A percentile compares a stretch with the other conserved stretches of the same genome.
phyloP scores from a whole-genome alignment of 2,797 vertebrate species.

The Catamblyrhynchus diadema region DNA sequence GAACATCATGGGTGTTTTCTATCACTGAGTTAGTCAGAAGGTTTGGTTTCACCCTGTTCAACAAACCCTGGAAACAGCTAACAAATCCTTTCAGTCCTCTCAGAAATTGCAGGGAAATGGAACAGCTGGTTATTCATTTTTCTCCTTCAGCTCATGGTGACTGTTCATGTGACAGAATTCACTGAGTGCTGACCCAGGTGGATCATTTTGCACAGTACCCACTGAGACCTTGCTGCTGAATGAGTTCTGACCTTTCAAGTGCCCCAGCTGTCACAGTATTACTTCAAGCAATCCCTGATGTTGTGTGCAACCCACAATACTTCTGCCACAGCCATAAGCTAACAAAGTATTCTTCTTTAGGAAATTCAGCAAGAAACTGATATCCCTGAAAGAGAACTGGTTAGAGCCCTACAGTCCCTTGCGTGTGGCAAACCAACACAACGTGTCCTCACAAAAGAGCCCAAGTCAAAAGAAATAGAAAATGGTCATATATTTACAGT shows the following conservation, averaged over 20 bases:
- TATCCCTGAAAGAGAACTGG: constrained; percentile 94
- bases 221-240: not conserved
- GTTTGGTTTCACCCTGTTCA: not conserved
- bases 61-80: not conserved
- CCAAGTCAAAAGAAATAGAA: constrained; percentile 98
- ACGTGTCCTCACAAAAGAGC: constrained; percentile 96
- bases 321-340: not conserved
- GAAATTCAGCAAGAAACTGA: constrained; percentile 98
- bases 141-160: not conserved
- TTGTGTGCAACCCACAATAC: not conserved
- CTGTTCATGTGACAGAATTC: not conserved
- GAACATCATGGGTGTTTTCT: not conserved
- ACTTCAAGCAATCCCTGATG: not conserved
- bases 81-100: not conserved
- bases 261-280: not conserved
- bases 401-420: constrained; percentile 89
- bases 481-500: constrained; percentile 98
- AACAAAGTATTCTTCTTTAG: constrained; percentile 68
- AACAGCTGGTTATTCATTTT: not conserved
- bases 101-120: not conserved
- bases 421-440: constrained; percentile 96
- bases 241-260: not conserved
- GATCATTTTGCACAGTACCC: not conserved
- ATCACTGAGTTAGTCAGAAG: not conserved
- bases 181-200: not conserved